Base-by-base conservation (phyloP, 2,888 invertebrate genomes). In the Drosophila anceps region DNA sequence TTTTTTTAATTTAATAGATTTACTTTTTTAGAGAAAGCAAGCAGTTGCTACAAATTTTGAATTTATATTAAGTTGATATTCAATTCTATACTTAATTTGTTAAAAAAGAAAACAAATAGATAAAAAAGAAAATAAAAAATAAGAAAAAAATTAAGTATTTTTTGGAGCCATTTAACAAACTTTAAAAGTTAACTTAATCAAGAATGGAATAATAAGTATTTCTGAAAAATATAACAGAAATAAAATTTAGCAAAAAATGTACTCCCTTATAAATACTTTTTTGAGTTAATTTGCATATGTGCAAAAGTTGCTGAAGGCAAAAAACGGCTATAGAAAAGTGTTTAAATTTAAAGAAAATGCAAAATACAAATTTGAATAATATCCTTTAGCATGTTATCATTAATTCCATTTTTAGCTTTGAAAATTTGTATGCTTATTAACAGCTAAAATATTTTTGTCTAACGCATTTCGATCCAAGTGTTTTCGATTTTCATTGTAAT, bases 401-500 rank as follows among this genome's bases (percentile, higher is more conserved):
- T n/a, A 15, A 46, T n/a, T 13, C 27, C 48, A n/a, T 5, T 29
- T 15, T 7, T 10, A 18, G 12, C 31, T 29, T 10, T 7, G 0
- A 0, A 33, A 0, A 33, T 20, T 35, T 4, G 4, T 7, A 18
- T 12, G 12, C 7, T 18, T 41, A 41, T 20, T 57, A 15, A 57
- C 43, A 57, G 15, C n/a, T 29, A n/a, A 41, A 35, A 31, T 43
- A 10, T 15, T 18, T 20, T 31, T 29, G 27, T 27, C n/a, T 18
- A 20, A 29, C 10, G 12, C 5, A 15, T 44, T 35, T 10, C 5
- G 18, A 3, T 12, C 12, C 31, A 12, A 50, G 18, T 27, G 15
- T 18, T 20, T n/a, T 20, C 35, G 20, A 41, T 68, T 24, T 35
- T 20, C 29, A 39, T 69, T 61, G 27, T 12, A 12, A 31, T 55